These are phyloP conservation scores for Drosophila virilis DNA, from an alignment of 1,140 invertebrate genomes.

Conservation along the genomic window DNA sequence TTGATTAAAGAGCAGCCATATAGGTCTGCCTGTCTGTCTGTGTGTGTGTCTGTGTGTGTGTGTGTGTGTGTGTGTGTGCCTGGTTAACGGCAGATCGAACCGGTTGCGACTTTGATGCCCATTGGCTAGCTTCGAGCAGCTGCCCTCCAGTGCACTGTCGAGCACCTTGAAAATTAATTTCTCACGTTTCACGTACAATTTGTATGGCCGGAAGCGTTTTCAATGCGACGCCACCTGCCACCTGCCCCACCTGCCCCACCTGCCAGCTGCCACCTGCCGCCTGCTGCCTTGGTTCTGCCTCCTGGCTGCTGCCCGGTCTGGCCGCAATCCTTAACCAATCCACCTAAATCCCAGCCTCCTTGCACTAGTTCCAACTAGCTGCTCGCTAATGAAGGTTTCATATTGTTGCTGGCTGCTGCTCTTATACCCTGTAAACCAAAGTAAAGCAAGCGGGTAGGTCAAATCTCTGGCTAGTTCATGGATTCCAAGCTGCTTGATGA, in stretches of 20 bases:
- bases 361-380: slow-evolving; percentile 8
- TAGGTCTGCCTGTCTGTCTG: not conserved
- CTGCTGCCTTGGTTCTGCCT: not conserved
- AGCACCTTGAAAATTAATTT: slow-evolving; percentile 71
- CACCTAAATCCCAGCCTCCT: not conserved
- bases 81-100: slow-evolving; percentile 1
- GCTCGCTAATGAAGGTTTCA: slow-evolving; percentile 72
- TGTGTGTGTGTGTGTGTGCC: not conserved
- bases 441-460: not conserved
- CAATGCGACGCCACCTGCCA: slow-evolving; percentile 50
- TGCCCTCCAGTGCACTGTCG: slow-evolving; percentile 8
- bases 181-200: slow-evolving; percentile 75
- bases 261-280: not conserved
- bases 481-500: too few relatives aligned
- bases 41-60: not conserved
- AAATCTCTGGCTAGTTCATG: too few relatives aligned
- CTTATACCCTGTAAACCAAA: slow-evolving; percentile 20
- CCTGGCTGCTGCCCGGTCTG: not conserved
- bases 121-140: not conserved
- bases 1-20: not conserved
- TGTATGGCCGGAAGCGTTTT: slow-evolving; percentile 72
- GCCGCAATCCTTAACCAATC: slow-evolving; percentile 3
- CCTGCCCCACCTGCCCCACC: not conserved
- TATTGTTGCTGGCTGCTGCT: slow-evolving; percentile 50
- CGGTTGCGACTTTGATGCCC: slow-evolving; percentile 10